phyloP scores from a whole-genome alignment of 2,888 invertebrate genomes.

The Charanyca ferruginea region DNA sequence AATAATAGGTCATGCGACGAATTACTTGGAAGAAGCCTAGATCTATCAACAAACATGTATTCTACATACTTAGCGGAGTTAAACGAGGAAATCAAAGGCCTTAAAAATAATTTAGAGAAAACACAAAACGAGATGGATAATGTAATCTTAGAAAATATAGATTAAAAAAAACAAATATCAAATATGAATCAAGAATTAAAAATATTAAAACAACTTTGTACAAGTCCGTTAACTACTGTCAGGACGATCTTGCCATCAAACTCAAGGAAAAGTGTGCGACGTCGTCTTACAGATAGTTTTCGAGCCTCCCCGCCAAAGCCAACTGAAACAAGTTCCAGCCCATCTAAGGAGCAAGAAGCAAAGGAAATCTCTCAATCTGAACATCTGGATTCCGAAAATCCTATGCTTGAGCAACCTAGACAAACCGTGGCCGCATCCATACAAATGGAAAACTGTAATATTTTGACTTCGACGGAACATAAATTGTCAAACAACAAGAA shows the following conservation, averaged over 20 bases:
- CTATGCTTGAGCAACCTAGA: no score
- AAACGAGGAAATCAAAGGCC: constrained; percentile 6
- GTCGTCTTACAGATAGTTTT: constrained; percentile 9
- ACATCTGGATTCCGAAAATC: no score
- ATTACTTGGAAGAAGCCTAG: constrained; percentile 2
- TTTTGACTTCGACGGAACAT: no score
- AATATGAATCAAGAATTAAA: background rate
- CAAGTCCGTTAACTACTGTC: constrained; percentile 8
- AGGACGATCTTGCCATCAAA: constrained; percentile 3
- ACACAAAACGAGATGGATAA: constrained; percentile 16
- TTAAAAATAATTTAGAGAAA: constrained; percentile 1
- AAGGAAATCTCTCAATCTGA: no score
- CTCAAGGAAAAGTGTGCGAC: constrained; percentile 2
- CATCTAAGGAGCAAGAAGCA: no score
- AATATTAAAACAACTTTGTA: constrained; percentile 10
- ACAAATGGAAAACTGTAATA: no score
- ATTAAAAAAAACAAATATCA: constrained; percentile 13
- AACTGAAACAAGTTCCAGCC: background rate
- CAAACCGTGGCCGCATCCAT: no score
- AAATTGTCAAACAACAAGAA: no score
- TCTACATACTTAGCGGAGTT: constrained; percentile 1
- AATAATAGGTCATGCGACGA: constrained; percentile 4
- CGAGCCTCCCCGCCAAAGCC: background rate
- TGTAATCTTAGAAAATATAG: constrained; percentile 9
- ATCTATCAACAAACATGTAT: constrained; percentile 13